Conservation (phyloP, 2,113 vertebrate genomes). For the Melanerpes aurifrons region DNA sequence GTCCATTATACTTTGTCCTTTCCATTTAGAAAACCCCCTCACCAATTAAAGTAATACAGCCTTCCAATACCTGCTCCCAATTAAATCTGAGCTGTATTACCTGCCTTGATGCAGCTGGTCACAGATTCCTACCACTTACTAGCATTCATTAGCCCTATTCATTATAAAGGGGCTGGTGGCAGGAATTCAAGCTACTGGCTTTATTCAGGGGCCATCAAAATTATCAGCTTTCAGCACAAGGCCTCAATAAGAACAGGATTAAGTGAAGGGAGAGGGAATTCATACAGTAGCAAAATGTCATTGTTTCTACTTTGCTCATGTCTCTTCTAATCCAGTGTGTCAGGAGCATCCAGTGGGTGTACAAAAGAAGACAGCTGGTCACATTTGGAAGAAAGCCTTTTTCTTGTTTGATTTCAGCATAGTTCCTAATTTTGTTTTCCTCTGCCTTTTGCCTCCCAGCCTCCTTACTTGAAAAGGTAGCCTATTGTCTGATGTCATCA, state of each 20-base stretch:
- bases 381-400: conserved; percentile 67
- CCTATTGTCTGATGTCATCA: conserved; percentile 14
- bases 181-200: conserved; percentile 88
- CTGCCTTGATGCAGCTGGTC: conserved; percentile 94
- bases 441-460: not conserved
- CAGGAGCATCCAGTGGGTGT: conserved; percentile 67
- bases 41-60: conserved; percentile 99
- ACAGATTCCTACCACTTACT: conserved; percentile 88
- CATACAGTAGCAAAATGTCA: conserved; percentile 80
- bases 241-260: conserved; percentile 78
- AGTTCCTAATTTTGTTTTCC: conserved; percentile 61
- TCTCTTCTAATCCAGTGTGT: conserved; percentile 63
- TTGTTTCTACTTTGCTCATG: conserved; percentile 72
- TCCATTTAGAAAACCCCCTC: conserved; percentile 92
- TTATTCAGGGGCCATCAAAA: conserved; percentile 84
- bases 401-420: conserved; percentile 35
- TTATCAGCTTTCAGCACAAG: conserved; percentile 81
- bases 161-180: conserved; percentile 92
- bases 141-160: conserved; percentile 97
- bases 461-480: conserved; percentile 34
- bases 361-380: conserved; percentile 69
- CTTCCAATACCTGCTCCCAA: conserved; percentile 99
- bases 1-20: conserved; percentile 99
- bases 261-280: conserved; percentile 76
- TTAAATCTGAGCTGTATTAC: conserved; percentile 98